phyloP scores from a whole-genome alignment of 1,140 invertebrate genomes.

The Bombus superbus region DNA sequence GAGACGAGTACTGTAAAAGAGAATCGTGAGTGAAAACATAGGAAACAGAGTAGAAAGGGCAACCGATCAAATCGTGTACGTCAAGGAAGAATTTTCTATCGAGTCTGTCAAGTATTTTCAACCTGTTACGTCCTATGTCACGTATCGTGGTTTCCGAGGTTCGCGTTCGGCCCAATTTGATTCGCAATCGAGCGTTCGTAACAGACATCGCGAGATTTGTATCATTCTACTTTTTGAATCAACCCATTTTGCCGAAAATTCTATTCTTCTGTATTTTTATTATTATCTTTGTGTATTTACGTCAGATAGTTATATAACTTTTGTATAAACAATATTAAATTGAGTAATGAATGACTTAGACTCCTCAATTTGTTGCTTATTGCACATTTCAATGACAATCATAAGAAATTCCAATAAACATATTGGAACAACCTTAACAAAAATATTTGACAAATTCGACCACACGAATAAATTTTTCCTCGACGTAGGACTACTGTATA shows the following conservation, averaged over 20 bases:
- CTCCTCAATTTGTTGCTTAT: too few relatives aligned
- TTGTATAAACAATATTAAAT: too few relatives aligned
- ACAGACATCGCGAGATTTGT: too few relatives aligned
- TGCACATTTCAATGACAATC: neutral
- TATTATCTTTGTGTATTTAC: neutral
- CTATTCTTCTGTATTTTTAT: neutral
- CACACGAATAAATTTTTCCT: neutral
- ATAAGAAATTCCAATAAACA: neutral
- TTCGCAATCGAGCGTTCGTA: neutral
- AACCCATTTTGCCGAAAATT: neutral
- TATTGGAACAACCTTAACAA: neutral
- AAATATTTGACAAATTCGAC: constrained; percentile 14
- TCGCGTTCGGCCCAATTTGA: neutral
- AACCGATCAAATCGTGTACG: constrained; percentile 1
- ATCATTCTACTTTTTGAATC: neutral
- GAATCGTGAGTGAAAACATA: neutral
- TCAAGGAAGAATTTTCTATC: constrained; percentile 33
- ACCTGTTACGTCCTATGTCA: neutral
- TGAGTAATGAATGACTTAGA: too few relatives aligned
- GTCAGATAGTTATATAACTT: too few relatives aligned
- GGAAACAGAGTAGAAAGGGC: constrained; percentile 12
- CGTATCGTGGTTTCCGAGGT: neutral
- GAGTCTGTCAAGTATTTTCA: constrained; percentile 20
- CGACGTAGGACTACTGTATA: constrained; percentile 7
- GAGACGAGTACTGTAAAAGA: neutral